Conservation (phyloP, 30 jellyfish, hydroid and myxozoan genomes). For the Aurelia aurita complex sp. Pacific region DNA sequence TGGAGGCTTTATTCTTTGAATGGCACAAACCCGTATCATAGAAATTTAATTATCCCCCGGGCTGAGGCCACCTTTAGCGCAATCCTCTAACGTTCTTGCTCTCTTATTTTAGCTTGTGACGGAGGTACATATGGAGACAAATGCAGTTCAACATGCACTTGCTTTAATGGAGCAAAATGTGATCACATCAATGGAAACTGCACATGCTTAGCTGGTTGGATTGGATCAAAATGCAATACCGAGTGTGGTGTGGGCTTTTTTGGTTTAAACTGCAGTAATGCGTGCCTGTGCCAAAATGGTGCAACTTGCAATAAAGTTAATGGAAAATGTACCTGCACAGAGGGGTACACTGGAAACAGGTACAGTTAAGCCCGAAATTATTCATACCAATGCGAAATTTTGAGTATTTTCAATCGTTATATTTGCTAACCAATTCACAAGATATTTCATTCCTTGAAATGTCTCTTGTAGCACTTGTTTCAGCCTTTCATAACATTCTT, state of each 20-base stretch:
- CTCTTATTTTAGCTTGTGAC: slow-evolving; percentile 14
- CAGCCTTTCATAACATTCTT: no score
- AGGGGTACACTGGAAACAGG: slow-evolving; percentile 49
- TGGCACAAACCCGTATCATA: no score
- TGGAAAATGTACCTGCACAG: slow-evolving; percentile 47
- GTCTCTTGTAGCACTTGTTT: no score
- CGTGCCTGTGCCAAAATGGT: slow-evolving; percentile 40
- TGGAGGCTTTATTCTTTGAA: no score
- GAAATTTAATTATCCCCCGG: no score
- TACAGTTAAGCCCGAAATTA: no score
- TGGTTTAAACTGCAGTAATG: slow-evolving; percentile 31
- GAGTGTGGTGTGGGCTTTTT: slow-evolving; percentile 22
- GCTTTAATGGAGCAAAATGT: slow-evolving; percentile 40
- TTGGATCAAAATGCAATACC: slow-evolving; percentile 35
- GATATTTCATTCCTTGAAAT: no score
- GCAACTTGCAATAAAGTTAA: slow-evolving; percentile 40
- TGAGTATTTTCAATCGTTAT: no score
- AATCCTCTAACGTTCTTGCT: no score
- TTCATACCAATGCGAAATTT: no score
- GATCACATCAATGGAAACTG: slow-evolving; percentile 53
- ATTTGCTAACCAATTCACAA: no score
- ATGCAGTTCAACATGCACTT: slow-evolving; percentile 29
- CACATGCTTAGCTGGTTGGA: slow-evolving; percentile 59
- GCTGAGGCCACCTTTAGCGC: no score
- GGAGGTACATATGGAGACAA: slow-evolving; percentile 39